These are phyloP conservation scores for Tenrec ecaudatus DNA, from an alignment of 2,113 vertebrate genomes.

Conservation along the genomic window DNA sequence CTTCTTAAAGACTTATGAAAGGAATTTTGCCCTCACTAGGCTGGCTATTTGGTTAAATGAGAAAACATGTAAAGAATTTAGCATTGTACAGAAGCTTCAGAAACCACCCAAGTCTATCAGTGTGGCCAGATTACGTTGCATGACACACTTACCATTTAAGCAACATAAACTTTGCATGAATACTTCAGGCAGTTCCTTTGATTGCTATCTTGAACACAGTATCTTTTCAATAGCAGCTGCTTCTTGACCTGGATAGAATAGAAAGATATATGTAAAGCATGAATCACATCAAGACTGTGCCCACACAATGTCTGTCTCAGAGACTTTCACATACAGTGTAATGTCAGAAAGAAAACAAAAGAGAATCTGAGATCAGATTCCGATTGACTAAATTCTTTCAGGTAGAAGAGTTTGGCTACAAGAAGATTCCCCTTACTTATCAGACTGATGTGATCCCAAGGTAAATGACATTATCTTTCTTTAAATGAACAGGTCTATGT, in stretches of 20 bases:
- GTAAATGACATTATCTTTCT: neutral
- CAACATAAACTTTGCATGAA: neutral
- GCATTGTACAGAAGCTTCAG: neutral
- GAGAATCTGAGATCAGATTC: neutral
- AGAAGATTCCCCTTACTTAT: neutral
- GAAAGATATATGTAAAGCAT: neutral
- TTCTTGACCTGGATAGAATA: slow-evolving; percentile 69
- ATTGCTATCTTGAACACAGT: slow-evolving; percentile 6
- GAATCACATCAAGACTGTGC: neutral
- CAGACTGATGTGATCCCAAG: neutral
- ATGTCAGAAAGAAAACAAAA: neutral
- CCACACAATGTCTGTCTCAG: neutral
- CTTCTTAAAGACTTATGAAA: neutral
- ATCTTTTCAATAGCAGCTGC: slow-evolving; percentile 29
- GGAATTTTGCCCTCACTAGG: neutral
- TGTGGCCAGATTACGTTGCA: neutral
- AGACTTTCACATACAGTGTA: neutral
- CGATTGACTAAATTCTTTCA: neutral
- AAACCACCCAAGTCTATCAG: neutral
- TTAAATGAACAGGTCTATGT: slow-evolving; percentile 23
- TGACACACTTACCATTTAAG: slow-evolving; percentile 71
- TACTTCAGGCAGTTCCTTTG: neutral
- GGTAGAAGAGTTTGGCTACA: neutral
- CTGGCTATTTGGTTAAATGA: neutral
- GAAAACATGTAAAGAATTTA: neutral